Conservation (phyloP, 2,888 invertebrate species). For the Drosophila anomalata region DNA sequence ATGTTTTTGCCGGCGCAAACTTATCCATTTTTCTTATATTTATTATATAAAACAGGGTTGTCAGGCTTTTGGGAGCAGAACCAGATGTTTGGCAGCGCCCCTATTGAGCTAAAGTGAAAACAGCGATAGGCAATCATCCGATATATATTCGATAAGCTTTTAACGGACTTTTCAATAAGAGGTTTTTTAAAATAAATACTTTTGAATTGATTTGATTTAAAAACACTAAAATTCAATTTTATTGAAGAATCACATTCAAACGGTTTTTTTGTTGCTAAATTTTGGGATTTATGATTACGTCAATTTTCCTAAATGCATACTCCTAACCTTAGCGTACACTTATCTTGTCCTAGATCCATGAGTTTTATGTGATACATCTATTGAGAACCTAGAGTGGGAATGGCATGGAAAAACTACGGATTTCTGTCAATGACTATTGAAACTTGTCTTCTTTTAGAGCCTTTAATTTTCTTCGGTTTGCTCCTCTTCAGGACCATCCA, state of each 20-base stretch:
- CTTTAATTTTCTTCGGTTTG: slow-evolving; percentile 51
- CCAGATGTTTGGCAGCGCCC: too few relatives aligned
- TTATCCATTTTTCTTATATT: slow-evolving; percentile 62
- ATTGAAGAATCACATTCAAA: neutral
- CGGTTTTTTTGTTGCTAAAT: neutral
- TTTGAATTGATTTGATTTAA: neutral
- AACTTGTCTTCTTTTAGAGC: neutral
- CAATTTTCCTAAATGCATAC: neutral
- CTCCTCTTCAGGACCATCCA: slow-evolving; percentile 31
- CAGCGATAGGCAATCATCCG: neutral
- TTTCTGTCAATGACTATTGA: too few relatives aligned
- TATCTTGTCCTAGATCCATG: neutral
- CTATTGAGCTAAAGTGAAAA: neutral
- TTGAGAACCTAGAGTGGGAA: neutral
- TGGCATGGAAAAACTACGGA: too few relatives aligned
- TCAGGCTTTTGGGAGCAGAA: neutral
- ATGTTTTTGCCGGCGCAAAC: slow-evolving; percentile 58
- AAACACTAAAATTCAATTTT: neutral
- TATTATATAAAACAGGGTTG: slow-evolving; percentile 27
- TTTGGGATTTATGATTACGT: neutral
- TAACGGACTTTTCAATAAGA: neutral
- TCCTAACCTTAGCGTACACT: neutral
- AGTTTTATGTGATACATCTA: neutral
- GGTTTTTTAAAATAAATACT: neutral
- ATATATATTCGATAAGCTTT: too few relatives aligned